Evolutionary conservation across 2,797 vertebrate genomes (phyloP), one percentile per base, ranked within the genome.

Genomic region (Gila robusta): DNA sequence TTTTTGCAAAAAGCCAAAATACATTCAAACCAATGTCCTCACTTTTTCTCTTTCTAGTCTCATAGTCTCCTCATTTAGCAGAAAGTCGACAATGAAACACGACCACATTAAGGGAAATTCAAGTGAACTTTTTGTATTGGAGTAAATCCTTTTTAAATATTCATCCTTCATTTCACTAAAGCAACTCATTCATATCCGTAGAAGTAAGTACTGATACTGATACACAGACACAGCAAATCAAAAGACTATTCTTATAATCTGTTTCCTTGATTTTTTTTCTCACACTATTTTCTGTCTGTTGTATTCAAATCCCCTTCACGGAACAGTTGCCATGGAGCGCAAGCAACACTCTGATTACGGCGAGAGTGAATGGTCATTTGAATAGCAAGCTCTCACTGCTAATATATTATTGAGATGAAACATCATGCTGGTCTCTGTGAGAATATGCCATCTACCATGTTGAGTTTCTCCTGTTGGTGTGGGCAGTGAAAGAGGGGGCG

Each of bases 361-460:
- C 9, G 10, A 32, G 32, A 59, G 79, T 84, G 72, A 87, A 79
- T 85, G 39, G 66, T 47, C 47, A 4, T 84, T 89, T 81, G 76
- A 86, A 88, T 77, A 83, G 44, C 69, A 26, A 47, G 82, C 82
- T 72, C 76, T 74, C 84, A 59, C 81, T 85, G 77, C 70, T 83
- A 79, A 82, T 82, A 79, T 28, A 11, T 79, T 17, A 17, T n/a
- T 16, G 64, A 88, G 87, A 89, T 49, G 83, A 84, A 82, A 85
- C 78, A 44, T 85, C 79, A 49, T 86, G 56, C 67, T 35, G 21
- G 52, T 82, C 47, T 74, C 77, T 80, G 56, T 32, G 83, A 82
- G 86, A 79, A 64, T 80, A 62, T 67, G 47, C 35, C 66, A 86
- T 77, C 82, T 54, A 83, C 62, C 35, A 28, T 64, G 35, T 67